These are phyloP conservation scores for Onthophagus taurus DNA, from an alignment of 1,140 invertebrate genomes.

Conservation along the genomic window DNA sequence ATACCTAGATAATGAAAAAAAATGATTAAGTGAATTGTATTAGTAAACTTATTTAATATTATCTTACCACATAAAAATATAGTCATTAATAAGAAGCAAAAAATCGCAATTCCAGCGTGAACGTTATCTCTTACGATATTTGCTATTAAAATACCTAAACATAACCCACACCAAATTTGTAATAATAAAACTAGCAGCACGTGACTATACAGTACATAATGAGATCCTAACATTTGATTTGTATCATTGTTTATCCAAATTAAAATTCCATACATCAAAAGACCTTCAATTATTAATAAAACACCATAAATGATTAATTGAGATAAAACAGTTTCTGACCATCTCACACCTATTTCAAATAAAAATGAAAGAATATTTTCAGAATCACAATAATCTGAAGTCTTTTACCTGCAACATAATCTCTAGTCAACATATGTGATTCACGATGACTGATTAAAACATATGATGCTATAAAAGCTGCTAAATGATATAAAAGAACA, in stretches of 20 bases:
- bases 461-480: constrained; percentile 8
- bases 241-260: constrained; percentile 1
- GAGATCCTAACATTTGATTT: neutral
- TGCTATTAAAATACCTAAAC: constrained; percentile 15
- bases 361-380: neutral
- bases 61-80: constrained; percentile 14
- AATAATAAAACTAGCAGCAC: constrained; percentile 8
- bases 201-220: constrained; percentile 7
- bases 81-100: constrained; percentile 5
- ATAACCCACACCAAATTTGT: constrained; percentile 15
- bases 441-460: constrained; percentile 1
- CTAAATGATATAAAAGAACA: constrained; percentile 7
- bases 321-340: constrained; percentile 11
- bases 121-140: constrained; percentile 3
- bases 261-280: constrained; percentile 9
- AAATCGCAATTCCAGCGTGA: constrained; percentile 2
- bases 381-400: neutral
- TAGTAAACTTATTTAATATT: no score
- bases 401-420: constrained; percentile 12
- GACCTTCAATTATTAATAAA: neutral
- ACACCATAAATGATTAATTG: constrained; percentile 11
- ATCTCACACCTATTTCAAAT: constrained; percentile 8
- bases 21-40: no score
- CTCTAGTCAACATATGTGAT: constrained; percentile 1
- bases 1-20: constrained; percentile 84